Evolutionary conservation across 1,140 invertebrate species (phyloP).

Genomic region (Drosophila punjabiensis): DNA sequence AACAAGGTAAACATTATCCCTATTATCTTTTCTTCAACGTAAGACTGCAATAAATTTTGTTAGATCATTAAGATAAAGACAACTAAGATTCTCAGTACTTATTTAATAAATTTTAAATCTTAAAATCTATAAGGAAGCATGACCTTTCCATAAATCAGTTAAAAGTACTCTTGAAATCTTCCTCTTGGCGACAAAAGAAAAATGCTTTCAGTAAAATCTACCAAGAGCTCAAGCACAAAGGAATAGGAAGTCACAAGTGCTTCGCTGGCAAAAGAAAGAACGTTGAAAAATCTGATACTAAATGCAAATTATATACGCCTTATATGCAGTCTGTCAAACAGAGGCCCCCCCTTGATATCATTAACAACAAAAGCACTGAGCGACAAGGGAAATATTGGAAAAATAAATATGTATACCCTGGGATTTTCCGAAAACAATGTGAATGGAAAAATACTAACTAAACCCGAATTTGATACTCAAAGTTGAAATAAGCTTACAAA

Average conservation of each 20-base stretch:
- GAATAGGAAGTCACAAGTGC: constrained; percentile 21
- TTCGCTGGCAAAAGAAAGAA: constrained; percentile 11
- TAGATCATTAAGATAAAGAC: too few relatives aligned
- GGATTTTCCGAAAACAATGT: constrained; percentile 23
- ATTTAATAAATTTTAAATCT: background rate
- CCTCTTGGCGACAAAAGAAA: constrained; percentile 18
- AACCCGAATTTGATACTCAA: constrained; percentile 3
- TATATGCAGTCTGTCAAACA: constrained; percentile 8
- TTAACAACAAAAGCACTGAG: constrained; percentile 13
- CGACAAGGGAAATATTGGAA: constrained; percentile 5
- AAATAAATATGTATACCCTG: constrained; percentile 3
- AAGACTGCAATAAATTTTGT: background rate
- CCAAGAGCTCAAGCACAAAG: constrained; percentile 32
- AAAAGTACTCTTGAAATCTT: background rate
- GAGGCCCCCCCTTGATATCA: constrained; percentile 8
- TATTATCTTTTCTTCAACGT: background rate
- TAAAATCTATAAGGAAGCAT: background rate
- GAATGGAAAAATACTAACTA: constrained; percentile 21
- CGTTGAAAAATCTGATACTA: constrained; percentile 26
- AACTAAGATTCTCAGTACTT: background rate
- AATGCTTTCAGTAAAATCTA: constrained; percentile 9
- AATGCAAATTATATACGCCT: constrained; percentile 27
- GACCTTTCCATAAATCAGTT: background rate
- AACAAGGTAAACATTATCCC: too few relatives aligned
- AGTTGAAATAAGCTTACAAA: constrained; percentile 20